Percentiles rank a stretch among this genome's conserved stretches.
Evolutionary conservation across 2,113 vertebrate species (phyloP).

Genomic region (Oncorhynchus tshawytscha): DNA sequence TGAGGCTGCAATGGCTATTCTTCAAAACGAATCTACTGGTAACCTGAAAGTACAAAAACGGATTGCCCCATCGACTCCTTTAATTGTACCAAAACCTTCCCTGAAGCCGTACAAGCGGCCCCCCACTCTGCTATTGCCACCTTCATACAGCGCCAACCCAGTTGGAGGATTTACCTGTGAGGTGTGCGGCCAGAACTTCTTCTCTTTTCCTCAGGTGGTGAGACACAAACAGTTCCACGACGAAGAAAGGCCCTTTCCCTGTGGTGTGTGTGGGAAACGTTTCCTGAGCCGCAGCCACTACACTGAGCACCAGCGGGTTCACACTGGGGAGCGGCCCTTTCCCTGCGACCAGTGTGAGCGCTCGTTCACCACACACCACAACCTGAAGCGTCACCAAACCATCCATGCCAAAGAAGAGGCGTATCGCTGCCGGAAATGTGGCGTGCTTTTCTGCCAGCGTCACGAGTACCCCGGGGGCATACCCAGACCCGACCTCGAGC

Average conservation of each 20-base stretch:
- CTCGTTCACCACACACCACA: constrained; percentile 57
- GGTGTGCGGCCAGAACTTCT: constrained; percentile 34
- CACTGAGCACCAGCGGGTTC: constrained; percentile 33
- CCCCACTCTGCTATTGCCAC: constrained; percentile 16
- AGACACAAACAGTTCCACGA: constrained; percentile 53
- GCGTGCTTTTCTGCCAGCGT: constrained; percentile 60
- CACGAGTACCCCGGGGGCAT: constrained; percentile 33
- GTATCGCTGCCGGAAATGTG: constrained; percentile 59
- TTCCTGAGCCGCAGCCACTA: constrained; percentile 41
- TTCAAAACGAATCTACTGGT: too few relatives aligned
- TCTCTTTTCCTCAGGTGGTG: constrained; percentile 22
- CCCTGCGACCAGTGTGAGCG: constrained; percentile 67
- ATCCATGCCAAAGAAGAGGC: constrained; percentile 63
- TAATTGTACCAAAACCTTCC: neutral
- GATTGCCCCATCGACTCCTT: too few relatives aligned
- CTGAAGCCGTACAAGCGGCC: neutral
- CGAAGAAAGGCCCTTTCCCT: constrained; percentile 22
- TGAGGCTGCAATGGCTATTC: neutral
- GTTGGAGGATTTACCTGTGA: constrained; percentile 25
- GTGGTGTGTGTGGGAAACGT: constrained; percentile 37
- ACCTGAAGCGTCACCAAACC: constrained; percentile 70
- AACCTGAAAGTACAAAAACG: too few relatives aligned
- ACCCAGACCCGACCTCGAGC: neutral
- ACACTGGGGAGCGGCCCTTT: constrained; percentile 49
- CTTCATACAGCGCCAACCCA: neutral